These are phyloP conservation scores for Hoplostethus mediterraneus DNA, from an alignment of 2,797 vertebrate species.

Conservation along the genomic window DNA sequence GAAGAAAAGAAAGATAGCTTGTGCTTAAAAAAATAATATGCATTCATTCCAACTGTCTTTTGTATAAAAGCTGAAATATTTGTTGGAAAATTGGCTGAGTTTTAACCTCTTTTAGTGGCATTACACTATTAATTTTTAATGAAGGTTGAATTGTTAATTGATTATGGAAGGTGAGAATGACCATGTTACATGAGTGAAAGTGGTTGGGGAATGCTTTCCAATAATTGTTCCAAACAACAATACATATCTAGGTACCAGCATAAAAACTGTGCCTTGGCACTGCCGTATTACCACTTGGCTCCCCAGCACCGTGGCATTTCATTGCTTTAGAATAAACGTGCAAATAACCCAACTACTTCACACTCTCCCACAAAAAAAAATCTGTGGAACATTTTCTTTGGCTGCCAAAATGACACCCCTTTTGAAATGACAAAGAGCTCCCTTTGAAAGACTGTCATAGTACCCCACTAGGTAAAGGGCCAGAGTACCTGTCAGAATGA, in stretches of 20 bases:
- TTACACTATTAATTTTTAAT: too few species aligned
- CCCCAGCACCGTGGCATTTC: neutral
- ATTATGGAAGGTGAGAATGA: too few species aligned
- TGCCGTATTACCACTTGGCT: neutral
- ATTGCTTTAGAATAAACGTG: neutral
- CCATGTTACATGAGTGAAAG: too few species aligned
- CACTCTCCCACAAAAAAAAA: constrained; percentile 11
- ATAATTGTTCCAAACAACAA: too few species aligned
- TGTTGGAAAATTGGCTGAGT: too few species aligned
- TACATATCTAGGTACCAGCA: too few species aligned
- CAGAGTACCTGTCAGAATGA: constrained; percentile 14
- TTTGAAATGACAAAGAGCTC: neutral
- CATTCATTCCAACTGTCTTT: neutral
- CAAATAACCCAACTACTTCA: constrained; percentile 16
- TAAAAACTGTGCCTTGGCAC: neutral
- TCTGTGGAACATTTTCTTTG: constrained; percentile 6
- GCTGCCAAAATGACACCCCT: neutral
- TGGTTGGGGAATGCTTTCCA: too few species aligned
- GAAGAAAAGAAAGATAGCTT: neutral
- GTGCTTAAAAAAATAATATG: neutral
- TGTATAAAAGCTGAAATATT: neutral
- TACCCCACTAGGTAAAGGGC: constrained; percentile 3
- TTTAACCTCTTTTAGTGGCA: too few species aligned
- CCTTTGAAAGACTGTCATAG: neutral
- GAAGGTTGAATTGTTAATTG: too few species aligned